Conservation (phyloP, 2,888 invertebrate genomes). For the Crioceris asparagi region DNA sequence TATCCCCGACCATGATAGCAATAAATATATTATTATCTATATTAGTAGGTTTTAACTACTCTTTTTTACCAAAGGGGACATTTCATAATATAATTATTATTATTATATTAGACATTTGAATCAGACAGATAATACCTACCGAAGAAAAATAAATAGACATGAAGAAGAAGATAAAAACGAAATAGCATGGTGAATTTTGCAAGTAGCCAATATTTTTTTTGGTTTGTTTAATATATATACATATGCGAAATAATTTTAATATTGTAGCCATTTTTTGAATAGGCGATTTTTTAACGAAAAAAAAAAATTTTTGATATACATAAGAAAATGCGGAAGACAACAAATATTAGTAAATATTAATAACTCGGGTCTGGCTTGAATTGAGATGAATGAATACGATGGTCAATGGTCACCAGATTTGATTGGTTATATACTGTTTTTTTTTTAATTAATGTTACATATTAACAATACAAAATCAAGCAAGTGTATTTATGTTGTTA, state of each 20-base stretch:
- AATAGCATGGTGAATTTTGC: constrained; percentile 7
- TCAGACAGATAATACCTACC: too few species aligned
- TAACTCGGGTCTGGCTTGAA: constrained; percentile 11
- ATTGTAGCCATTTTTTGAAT: constrained; percentile 17
- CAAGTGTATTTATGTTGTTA: too few species aligned
- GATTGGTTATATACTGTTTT: too few species aligned
- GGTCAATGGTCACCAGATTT: too few species aligned
- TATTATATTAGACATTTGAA: constrained; percentile 7
- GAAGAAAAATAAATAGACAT: too few species aligned
- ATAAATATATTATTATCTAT: constrained; percentile 29
- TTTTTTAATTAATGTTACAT: too few species aligned
- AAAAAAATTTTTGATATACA: too few species aligned
- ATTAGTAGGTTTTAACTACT: constrained; percentile 22
- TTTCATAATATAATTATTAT: constrained; percentile 19
- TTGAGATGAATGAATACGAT: too few species aligned
- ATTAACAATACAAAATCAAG: too few species aligned
- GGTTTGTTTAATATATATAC: constrained; percentile 1
- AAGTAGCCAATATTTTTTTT: too few species aligned
- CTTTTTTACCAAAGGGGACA: constrained; percentile 23
- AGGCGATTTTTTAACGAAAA: constrained; percentile 21
- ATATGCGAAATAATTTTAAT: not conserved
- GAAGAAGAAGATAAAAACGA: constrained; percentile 11
- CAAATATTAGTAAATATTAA: constrained; percentile 8
- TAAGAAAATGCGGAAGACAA: constrained; percentile 15
- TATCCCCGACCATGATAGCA: constrained; percentile 35